Evolutionary conservation across 2,888 invertebrate genomes (phyloP).

Genomic region (Exephanes ischioxanthus): DNA sequence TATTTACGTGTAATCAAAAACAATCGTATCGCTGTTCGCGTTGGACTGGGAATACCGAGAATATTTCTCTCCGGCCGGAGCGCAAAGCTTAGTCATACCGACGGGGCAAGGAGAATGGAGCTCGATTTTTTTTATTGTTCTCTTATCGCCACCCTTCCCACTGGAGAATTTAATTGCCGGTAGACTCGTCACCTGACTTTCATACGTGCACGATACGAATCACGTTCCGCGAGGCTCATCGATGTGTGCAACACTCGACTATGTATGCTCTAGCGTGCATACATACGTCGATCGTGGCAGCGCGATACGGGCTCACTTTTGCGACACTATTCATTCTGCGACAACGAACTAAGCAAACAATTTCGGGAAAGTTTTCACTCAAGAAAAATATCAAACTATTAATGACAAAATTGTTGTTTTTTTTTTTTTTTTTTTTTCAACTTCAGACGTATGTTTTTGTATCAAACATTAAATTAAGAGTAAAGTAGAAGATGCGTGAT

Average conservation of each 20-base stretch:
- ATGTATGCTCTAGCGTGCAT: background rate
- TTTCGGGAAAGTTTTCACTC: conserved; percentile 11
- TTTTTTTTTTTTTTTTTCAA: background rate
- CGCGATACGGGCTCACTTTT: conserved; percentile 23
- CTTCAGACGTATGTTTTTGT: no score
- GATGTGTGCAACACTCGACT: background rate
- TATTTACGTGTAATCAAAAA: background rate
- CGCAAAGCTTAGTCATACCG: conserved; percentile 1
- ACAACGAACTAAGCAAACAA: conserved; percentile 26
- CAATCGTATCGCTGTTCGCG: background rate
- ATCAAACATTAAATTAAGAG: no score
- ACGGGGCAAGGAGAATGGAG: background rate
- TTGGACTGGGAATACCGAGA: background rate
- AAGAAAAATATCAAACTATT: background rate
- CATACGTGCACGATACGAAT: background rate
- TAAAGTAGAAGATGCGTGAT: no score
- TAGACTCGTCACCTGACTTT: conserved; percentile 9
- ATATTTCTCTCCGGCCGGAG: background rate
- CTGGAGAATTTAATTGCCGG: conserved; percentile 27
- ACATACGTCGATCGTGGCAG: conserved; percentile 18
- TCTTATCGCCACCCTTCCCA: conserved; percentile 36
- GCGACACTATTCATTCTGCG: conserved; percentile 21
- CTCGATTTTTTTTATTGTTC: conserved; percentile 23
- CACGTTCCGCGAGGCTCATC: background rate
- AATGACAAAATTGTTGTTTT: background rate